Percentiles rank a stretch among this genome's conserved stretches.
These are phyloP conservation scores for Drosophila borealis DNA, from an alignment of 2,888 invertebrate genomes.

Conservation along the genomic window DNA sequence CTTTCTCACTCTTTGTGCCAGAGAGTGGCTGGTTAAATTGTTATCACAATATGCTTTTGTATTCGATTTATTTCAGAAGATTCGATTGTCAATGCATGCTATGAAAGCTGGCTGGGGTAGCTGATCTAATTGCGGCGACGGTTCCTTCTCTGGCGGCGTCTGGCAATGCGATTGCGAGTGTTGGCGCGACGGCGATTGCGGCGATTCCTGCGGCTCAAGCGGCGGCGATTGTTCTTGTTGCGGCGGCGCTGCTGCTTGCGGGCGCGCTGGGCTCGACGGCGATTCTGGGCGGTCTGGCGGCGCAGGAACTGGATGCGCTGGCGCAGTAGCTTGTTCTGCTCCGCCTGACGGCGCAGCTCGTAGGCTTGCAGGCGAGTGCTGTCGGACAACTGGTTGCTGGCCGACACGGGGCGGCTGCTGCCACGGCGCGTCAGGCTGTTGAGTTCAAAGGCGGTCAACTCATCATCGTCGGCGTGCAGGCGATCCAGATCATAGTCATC, in stretches of 20 bases:
- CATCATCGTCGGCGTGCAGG: conserved; percentile 14
- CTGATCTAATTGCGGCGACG: conserved; percentile 22
- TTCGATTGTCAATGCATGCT: conserved; percentile 6
- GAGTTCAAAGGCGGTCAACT: background rate
- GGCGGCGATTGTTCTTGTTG: conserved; percentile 22
- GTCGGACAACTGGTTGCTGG: background rate
- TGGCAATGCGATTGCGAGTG: conserved; percentile 5
- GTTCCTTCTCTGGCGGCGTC: conserved; percentile 11
- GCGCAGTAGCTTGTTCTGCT: conserved; percentile 51
- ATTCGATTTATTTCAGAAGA: conserved; percentile 37
- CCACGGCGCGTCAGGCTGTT: conserved; percentile 9
- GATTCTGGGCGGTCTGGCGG: background rate
- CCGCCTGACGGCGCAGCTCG: conserved; percentile 58
- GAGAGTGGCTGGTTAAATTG: too few species aligned
- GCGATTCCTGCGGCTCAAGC: conserved; percentile 17
- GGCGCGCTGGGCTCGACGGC: conserved; percentile 3
- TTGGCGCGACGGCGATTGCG: conserved; percentile 17
- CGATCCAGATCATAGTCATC: conserved; percentile 14
- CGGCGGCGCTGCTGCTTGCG: conserved; percentile 3
- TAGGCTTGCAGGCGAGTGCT: conserved; percentile 30
- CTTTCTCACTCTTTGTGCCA: too few species aligned
- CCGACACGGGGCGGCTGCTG: background rate
- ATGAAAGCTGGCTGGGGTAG: background rate
- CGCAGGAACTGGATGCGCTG: conserved; percentile 13
- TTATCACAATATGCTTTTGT: background rate